Conservation (phyloP, 2,797 vertebrate species). For the Synaphobranchus kaupii region DNA sequence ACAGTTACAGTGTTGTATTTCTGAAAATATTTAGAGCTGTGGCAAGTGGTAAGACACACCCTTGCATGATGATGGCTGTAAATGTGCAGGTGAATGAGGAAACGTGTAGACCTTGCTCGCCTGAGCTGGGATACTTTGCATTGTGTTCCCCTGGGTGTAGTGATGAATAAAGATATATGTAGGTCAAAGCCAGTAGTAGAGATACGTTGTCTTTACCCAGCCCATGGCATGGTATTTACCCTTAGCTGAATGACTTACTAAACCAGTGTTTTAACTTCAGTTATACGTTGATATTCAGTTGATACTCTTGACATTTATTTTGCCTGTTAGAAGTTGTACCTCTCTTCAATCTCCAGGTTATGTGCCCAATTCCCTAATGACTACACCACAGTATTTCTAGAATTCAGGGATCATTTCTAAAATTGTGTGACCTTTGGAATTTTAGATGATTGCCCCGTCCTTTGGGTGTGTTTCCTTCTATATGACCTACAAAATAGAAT, state of each 20-base stretch:
- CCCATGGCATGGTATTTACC: neutral
- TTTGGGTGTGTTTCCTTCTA: neutral
- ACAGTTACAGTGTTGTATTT: neutral
- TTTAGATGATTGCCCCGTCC: neutral
- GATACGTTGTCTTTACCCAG: neutral
- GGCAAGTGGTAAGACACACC: neutral
- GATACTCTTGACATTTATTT: neutral
- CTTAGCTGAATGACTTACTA: neutral
- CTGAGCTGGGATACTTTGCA: neutral
- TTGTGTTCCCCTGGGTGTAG: neutral
- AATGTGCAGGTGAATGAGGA: neutral
- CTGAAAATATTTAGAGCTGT: neutral
- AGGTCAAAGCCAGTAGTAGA: conserved; percentile 21
- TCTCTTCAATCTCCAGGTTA: neutral
- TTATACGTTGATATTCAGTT: neutral
- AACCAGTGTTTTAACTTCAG: neutral
- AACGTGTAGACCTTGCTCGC: neutral
- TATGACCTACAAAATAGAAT: neutral
- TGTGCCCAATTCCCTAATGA: neutral
- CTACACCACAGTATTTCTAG: neutral
- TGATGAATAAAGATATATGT: conserved; percentile 31
- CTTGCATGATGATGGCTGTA: neutral
- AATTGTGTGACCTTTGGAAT: neutral
- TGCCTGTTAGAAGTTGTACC: neutral
- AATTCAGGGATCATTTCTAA: neutral